These are phyloP conservation scores for Carduelis carduelis DNA, from an alignment of 2,797 vertebrate genomes.

Conservation along the genomic window DNA sequence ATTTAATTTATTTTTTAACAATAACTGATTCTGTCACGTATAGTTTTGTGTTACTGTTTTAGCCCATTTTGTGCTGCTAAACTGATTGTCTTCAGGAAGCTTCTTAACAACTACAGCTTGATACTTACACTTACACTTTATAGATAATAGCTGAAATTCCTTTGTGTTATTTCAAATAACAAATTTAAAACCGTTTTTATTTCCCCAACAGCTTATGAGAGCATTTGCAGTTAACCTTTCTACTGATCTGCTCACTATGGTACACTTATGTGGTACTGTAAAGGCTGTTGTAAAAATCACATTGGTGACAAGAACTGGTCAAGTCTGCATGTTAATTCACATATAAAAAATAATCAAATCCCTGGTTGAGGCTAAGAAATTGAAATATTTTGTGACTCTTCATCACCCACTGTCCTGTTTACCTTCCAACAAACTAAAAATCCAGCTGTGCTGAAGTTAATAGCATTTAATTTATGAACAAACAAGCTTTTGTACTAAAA, in stretches of 20 bases:
- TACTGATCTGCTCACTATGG: not conserved
- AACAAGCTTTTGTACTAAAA: not conserved
- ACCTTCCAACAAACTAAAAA: not conserved
- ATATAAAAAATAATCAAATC: not conserved
- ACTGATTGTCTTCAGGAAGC: not conserved
- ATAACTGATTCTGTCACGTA: not conserved
- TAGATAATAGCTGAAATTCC: not conserved
- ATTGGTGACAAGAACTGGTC: not conserved
- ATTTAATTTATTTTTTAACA: not conserved
- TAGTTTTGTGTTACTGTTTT: not conserved
- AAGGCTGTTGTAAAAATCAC: not conserved
- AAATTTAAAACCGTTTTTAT: not conserved
- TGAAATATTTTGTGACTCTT: not conserved
- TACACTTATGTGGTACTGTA: not conserved
- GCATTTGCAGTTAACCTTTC: not conserved
- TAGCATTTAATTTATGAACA: not conserved
- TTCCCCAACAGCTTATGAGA: not conserved
- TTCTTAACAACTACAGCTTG: not conserved
- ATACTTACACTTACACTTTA: not conserved
- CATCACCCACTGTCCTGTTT: not conserved
- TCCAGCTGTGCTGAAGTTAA: not conserved
- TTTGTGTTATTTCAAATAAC: not conserved
- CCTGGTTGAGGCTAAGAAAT: not conserved
- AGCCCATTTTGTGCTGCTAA: not conserved
- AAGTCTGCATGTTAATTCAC: not conserved